Percentiles rank a stretch among this genome's conserved stretches.
These are phyloP conservation scores for Propithecus coquereli DNA, from an alignment of 2,113 vertebrate genomes.

Conservation along the genomic window DNA sequence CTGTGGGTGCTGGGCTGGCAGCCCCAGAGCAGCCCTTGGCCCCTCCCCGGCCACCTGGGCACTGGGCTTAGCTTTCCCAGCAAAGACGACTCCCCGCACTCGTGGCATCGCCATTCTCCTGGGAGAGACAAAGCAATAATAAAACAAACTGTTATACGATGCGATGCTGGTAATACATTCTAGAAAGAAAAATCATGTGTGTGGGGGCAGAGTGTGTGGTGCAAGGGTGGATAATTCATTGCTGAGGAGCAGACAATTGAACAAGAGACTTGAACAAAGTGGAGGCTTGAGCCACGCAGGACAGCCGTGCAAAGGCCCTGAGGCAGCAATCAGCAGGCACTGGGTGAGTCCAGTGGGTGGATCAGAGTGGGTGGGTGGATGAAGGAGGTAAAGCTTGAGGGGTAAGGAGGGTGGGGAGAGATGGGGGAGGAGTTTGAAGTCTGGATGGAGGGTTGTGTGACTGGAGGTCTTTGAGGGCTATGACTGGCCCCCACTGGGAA, in stretches of 20 bases:
- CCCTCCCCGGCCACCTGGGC: background rate
- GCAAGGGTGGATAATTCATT: no score
- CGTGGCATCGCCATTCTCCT: fast-evolving
- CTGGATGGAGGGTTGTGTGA: background rate
- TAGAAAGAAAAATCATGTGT: background rate
- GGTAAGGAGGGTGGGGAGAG: background rate
- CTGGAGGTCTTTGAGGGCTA: background rate
- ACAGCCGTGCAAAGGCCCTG: background rate
- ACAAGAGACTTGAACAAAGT: background rate
- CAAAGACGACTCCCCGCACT: background rate
- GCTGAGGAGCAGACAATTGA: background rate
- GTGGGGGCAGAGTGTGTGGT: fast-evolving
- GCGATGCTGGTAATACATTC: background rate
- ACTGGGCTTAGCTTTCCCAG: background rate
- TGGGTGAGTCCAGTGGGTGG: background rate
- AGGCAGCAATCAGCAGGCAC: background rate
- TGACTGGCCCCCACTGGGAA: background rate
- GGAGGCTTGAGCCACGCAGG: background rate
- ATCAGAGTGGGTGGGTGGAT: background rate
- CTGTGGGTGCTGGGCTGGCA: background rate
- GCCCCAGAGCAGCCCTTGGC: background rate
- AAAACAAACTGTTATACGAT: background rate
- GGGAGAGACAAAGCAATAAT: background rate
- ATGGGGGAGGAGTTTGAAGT: background rate
- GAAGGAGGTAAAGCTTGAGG: no score